Percentiles rank a stretch among this genome's conserved stretches.
These are phyloP conservation scores for Cnemophilus loriae DNA, from an alignment of 2,113 vertebrate genomes.

Conservation along the genomic window DNA sequence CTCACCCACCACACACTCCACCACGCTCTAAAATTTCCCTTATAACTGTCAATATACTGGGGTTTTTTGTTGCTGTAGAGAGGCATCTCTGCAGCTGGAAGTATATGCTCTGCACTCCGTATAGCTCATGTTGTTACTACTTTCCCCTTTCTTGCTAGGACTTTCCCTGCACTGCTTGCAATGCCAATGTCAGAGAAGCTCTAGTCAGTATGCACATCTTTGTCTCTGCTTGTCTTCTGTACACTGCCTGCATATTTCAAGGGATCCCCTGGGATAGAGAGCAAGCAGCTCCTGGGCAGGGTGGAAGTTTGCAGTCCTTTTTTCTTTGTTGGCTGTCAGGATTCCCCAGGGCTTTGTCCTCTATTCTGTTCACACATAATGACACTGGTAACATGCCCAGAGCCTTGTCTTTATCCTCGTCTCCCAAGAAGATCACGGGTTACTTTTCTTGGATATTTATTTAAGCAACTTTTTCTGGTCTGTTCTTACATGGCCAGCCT, in stretches of 20 bases:
- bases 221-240: neutral
- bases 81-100: neutral
- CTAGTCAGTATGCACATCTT: neutral
- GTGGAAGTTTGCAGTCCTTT: neutral
- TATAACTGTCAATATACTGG: neutral
- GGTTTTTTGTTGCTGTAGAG: accelerated
- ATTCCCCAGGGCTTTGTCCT: neutral
- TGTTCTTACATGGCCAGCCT: neutral
- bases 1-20: neutral
- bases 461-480: neutral
- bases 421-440: neutral
- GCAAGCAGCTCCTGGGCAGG: neutral
- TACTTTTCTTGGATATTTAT: neutral
- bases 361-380: neutral
- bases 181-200: neutral
- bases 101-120: neutral
- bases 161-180: accelerated
- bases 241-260: neutral
- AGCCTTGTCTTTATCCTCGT: neutral
- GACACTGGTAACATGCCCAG: neutral
- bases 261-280: neutral
- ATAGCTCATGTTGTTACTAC: neutral
- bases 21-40: neutral
- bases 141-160: neutral
- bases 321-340: neutral